phyloP scores from a whole-genome alignment of 2,113 vertebrate genomes.

The Amphiprion ocellaris region DNA sequence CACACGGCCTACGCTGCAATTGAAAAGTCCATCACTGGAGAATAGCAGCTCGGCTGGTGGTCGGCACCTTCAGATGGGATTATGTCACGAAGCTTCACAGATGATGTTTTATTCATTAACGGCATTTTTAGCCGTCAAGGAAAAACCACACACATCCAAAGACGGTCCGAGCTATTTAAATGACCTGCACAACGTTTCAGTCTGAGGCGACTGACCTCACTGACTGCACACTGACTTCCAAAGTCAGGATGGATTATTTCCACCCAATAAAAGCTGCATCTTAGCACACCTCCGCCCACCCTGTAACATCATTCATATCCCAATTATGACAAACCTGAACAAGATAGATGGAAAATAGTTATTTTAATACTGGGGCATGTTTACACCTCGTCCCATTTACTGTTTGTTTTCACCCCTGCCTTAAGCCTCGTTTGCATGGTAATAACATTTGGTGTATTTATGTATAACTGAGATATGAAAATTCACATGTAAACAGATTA shows the following conservation, averaged over 20 bases:
- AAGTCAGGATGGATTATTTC: constrained; percentile 44
- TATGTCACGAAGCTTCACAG: constrained; percentile 49
- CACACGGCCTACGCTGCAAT: background rate
- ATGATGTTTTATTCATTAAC: constrained; percentile 70
- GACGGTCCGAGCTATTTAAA: constrained; percentile 3
- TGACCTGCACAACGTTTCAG: constrained; percentile 3
- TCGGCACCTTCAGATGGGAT: constrained; percentile 61
- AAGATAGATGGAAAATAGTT: constrained; percentile 39
- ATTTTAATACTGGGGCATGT: constrained; percentile 41
- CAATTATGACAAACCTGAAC: constrained; percentile 24
- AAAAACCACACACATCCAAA: constrained; percentile 7
- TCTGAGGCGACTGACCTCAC: constrained; percentile 13
- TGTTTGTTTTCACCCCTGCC: constrained; percentile 28
- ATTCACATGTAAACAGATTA: constrained; percentile 62
- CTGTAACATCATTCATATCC: background rate
- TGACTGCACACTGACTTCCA: background rate
- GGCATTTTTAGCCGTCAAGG: constrained; percentile 66
- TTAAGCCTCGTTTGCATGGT: constrained; percentile 55
- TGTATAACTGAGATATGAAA: constrained; percentile 43
- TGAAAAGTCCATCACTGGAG: constrained; percentile 47
- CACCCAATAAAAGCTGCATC: background rate
- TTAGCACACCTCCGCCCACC: background rate
- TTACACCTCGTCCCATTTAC: constrained; percentile 36
- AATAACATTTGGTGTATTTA: constrained; percentile 50
- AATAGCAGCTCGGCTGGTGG: constrained; percentile 12